Base-by-base conservation (phyloP, 2,888 invertebrate species). In the Zootermopsis nevadensis region DNA sequence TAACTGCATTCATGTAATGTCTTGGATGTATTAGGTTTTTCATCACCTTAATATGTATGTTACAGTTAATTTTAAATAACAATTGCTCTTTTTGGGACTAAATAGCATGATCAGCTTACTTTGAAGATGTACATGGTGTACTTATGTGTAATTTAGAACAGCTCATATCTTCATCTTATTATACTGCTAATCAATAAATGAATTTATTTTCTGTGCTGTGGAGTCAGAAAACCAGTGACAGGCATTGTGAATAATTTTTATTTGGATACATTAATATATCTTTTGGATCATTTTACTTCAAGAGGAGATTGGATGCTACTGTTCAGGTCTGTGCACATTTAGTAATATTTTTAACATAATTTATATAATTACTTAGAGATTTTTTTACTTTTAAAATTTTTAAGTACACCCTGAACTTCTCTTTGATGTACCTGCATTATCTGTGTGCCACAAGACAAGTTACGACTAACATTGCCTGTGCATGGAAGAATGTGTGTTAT, bases 61-160 rank as follows among this genome's bases (percentile, higher is more conserved):
- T 60, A 27, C 72, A 72, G 27, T 76, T n/a, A 72, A 53, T 33
- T 67, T 69, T 42, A n/a, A 72, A 48, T 60, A 80, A 84, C 83
- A 83, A 81, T 82, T 55, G 53, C 48, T 85, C 31, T 82, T 81
- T 69, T 15, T 53, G 10, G 38, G 48, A 48, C 10, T 55, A 35
- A 27, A 35, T 33, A 60, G 82, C 82, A 82, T 82, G 82, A 35
- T 24, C 53, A 53, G 76, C 82, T 82, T 82, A 19, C 31, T 60
- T 60, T 24, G 60, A 82, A 74, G 60, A 82, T 55, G 82, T 74
- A 84, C 85, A 83, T 80, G 82, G 85, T 81, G 82, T 84, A 85
- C 83, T 85, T 85, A 83, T 86, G 83, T 53, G 8, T 30, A 24
- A 55, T 24, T 55, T 76, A 76, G 33, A 35, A 42, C 27, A 74